Percentiles rank a stretch among this genome's conserved stretches.
phyloP scores from a whole-genome alignment of 2,113 vertebrate genomes.

The Isurus oxyrinchus region DNA sequence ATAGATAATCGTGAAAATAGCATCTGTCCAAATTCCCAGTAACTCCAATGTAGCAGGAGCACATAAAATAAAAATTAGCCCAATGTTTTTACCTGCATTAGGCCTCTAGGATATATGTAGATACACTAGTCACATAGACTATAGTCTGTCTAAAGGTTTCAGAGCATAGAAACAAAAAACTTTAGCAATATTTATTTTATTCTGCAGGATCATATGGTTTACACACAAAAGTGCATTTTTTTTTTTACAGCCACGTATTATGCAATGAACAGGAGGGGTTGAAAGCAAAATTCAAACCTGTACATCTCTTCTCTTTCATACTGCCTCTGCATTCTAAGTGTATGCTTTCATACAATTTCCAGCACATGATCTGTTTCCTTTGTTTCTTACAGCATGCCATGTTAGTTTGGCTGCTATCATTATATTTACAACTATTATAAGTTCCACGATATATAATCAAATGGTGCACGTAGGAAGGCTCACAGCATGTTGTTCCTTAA shows the following conservation, averaged over 20 bases:
- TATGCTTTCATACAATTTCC: neutral
- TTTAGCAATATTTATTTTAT: neutral
- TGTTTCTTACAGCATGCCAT: neutral
- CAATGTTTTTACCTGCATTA: too few relatives aligned
- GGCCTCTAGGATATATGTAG: neutral
- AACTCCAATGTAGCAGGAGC: neutral
- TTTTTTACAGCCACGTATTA: neutral
- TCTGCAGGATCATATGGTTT: neutral
- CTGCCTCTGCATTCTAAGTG: neutral
- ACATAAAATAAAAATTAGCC: neutral
- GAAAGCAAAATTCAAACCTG: neutral
- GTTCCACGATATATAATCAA: conserved; percentile 15
- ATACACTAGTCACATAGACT: neutral
- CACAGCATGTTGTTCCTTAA: neutral
- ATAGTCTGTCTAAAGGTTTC: neutral
- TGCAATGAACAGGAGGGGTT: neutral
- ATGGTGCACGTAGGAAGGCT: neutral
- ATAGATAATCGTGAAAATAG: neutral
- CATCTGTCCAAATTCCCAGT: neutral
- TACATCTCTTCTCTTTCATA: neutral
- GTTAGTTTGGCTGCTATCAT: neutral
- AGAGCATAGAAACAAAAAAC: neutral
- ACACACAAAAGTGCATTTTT: neutral
- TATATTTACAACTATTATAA: neutral
- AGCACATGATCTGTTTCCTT: neutral